Percentiles rank a stretch among this genome's conserved stretches.
Conservation (phyloP, 2,888 invertebrate species). For the Myopa testacea region DNA sequence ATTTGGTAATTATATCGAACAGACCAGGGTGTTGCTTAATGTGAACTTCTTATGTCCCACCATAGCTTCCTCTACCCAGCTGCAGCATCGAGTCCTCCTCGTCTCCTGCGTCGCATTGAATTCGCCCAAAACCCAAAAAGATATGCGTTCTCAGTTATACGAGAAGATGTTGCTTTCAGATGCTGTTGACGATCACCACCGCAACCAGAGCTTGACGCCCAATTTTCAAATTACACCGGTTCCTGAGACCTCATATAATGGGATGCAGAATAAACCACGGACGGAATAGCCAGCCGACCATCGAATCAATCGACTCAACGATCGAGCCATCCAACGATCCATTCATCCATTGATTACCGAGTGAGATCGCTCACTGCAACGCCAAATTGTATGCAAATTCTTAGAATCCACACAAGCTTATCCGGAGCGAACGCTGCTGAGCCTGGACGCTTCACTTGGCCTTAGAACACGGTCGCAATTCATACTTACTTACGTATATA, state of each 20-base stretch:
- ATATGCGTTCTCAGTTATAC: too few species aligned
- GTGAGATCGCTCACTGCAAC: not conserved
- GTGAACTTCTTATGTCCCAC: not conserved
- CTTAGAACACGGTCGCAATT: not conserved
- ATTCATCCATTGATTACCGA: slow-evolving; percentile 25
- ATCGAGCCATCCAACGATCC: not conserved
- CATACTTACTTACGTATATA: too few species aligned
- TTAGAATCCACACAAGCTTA: slow-evolving; percentile 35
- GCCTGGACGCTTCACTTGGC: not conserved
- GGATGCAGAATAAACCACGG: not conserved
- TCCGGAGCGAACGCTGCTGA: not conserved
- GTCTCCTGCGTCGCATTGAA: too few species aligned
- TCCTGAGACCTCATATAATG: slow-evolving; percentile 4
- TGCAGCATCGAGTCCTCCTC: not conserved
- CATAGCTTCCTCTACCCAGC: not conserved
- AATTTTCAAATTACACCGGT: slow-evolving; percentile 26
- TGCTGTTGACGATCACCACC: slow-evolving; percentile 31
- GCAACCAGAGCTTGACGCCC: slow-evolving; percentile 31
- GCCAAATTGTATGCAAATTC: slow-evolving; percentile 37
- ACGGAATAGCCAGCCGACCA: not conserved
- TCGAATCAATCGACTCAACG: not conserved
- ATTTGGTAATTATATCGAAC: slow-evolving; percentile 58
- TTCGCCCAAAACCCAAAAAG: too few species aligned
- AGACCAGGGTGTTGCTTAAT: slow-evolving; percentile 38
- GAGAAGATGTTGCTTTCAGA: not conserved